A percentile compares a stretch with the other conserved stretches of the same genome.
phyloP scores from a whole-genome alignment of 2,113 vertebrate genomes.

The Eurystomus gularis region DNA sequence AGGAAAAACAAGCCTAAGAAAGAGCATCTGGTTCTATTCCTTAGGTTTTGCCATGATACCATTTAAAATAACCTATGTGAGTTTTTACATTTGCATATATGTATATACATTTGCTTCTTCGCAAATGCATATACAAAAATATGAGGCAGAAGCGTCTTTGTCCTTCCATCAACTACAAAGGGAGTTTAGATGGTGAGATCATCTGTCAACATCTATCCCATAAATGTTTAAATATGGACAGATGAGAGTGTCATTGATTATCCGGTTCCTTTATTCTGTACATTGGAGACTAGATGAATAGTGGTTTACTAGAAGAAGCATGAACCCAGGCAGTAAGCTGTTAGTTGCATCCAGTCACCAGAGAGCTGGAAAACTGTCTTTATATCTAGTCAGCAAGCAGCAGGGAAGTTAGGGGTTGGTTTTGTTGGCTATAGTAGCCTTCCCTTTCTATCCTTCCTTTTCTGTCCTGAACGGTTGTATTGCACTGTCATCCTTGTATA shows the following conservation, averaged over 20 bases:
- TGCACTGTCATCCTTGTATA: neutral
- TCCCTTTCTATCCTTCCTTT: neutral
- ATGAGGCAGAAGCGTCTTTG: neutral
- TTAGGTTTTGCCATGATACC: neutral
- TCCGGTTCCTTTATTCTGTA: neutral
- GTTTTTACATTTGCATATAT: neutral
- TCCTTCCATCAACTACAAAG: constrained; percentile 30
- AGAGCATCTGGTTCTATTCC: neutral
- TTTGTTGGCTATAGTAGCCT: neutral
- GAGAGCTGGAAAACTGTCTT: neutral
- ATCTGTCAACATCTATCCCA: constrained; percentile 43
- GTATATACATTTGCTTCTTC: neutral
- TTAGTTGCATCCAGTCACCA: neutral
- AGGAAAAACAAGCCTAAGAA: neutral
- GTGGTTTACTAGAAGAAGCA: neutral
- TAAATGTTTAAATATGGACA: constrained; percentile 43
- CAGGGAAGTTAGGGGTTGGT: neutral
- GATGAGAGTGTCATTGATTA: constrained; percentile 42
- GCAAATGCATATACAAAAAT: neutral
- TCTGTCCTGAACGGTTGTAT: neutral
- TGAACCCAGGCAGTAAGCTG: neutral
- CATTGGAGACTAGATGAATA: neutral
- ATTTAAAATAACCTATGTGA: neutral
- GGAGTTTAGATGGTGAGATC: constrained; percentile 22
- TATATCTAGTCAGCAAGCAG: neutral